Evolutionary conservation across 2,888 invertebrate genomes (phyloP).

Genomic region (Sphaerophoria taeniata): DNA sequence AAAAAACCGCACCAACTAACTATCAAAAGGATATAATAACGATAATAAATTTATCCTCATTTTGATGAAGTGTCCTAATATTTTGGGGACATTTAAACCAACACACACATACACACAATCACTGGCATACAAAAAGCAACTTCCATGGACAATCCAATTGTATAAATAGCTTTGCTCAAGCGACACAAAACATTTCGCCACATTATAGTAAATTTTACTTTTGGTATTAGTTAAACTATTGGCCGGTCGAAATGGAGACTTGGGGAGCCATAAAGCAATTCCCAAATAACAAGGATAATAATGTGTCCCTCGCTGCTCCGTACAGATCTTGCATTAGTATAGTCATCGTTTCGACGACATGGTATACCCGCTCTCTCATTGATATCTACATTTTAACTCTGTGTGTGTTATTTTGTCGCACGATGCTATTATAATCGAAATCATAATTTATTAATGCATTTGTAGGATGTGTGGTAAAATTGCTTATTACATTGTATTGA

Average conservation of each 20-base stretch:
- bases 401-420: not conserved
- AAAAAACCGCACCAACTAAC: slow-evolving; percentile 57
- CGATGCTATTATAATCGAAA: slow-evolving; percentile 58
- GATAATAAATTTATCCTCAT: slow-evolving; percentile 71
- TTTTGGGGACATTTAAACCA: slow-evolving; percentile 50
- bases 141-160: slow-evolving; percentile 1
- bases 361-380: not conserved
- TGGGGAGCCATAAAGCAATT: slow-evolving; percentile 63
- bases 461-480: slow-evolving; percentile 57
- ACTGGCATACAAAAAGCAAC: not conserved
- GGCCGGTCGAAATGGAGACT: slow-evolving; percentile 20
- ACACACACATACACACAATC: slow-evolving; percentile 11
- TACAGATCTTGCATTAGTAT: not conserved
- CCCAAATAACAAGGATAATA: slow-evolving; percentile 40
- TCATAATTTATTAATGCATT: slow-evolving; percentile 64
- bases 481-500: slow-evolving; percentile 66
- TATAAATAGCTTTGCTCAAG: slow-evolving; percentile 33
- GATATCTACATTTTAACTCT: slow-evolving; percentile 3
- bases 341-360: not conserved
- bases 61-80: slow-evolving; percentile 74
- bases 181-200: slow-evolving; percentile 30
- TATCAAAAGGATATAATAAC: slow-evolving; percentile 69
- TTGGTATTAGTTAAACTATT: slow-evolving; percentile 63
- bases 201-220: slow-evolving; percentile 62
- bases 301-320: slow-evolving; percentile 5